phyloP scores from a whole-genome alignment of 1,140 invertebrate genomes.

The Idris sp. region DNA sequence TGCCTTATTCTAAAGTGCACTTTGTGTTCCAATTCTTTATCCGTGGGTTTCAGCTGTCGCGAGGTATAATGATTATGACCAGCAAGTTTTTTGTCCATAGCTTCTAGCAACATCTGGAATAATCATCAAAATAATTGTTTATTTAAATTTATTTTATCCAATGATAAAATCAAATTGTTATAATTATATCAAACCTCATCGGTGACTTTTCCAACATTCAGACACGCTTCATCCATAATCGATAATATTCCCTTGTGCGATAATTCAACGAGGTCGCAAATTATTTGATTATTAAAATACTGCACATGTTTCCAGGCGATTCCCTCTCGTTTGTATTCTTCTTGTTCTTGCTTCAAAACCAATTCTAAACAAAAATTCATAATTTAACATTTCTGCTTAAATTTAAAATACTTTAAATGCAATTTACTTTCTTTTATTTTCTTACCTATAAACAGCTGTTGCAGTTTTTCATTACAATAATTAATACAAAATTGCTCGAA shows the following conservation, averaged over 20 bases:
- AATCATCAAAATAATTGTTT: background rate
- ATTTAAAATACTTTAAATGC: no score
- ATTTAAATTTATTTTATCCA: no score
- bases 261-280: slow-evolving; percentile 95
- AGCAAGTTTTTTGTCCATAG: slow-evolving; percentile 93
- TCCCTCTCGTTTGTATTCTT: slow-evolving; percentile 94
- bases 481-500: slow-evolving; percentile 98
- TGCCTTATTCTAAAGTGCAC: slow-evolving; percentile 92
- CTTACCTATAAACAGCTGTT: slow-evolving; percentile 96
- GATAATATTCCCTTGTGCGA: slow-evolving; percentile 93
- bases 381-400: background rate
- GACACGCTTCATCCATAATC: slow-evolving; percentile 96
- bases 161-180: no score
- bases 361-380: slow-evolving; percentile 83
- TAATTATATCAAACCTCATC: slow-evolving; percentile 82
- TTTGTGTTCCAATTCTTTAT: slow-evolving; percentile 89
- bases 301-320: slow-evolving; percentile 94
- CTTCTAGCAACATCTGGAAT: slow-evolving; percentile 88
- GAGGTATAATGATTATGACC: slow-evolving; percentile 94
- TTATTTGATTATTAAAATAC: slow-evolving; percentile 96
- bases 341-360: slow-evolving; percentile 96
- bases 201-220: slow-evolving; percentile 95
- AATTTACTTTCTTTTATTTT: no score
- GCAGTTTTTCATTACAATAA: slow-evolving; percentile 98
- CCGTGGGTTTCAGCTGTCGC: slow-evolving; percentile 87